Conservation (phyloP, 2,888 invertebrate species). For the Pyrrhia umbra region DNA sequence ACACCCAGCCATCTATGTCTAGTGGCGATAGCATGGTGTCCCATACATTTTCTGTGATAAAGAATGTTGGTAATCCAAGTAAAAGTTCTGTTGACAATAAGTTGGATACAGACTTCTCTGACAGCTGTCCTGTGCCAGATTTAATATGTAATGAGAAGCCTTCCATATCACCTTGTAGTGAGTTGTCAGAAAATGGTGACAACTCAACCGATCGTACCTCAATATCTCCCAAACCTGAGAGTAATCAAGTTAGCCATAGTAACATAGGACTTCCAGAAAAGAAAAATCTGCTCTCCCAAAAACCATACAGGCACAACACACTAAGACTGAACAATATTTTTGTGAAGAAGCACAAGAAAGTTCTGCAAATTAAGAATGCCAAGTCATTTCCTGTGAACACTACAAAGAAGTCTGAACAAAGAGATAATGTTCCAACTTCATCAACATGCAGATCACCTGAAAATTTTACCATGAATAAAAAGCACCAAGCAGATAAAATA, state of each 20-base stretch:
- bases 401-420: constrained; percentile 57
- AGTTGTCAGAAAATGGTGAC: constrained; percentile 85
- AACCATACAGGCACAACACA: constrained; percentile 71
- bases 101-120: constrained; percentile 82
- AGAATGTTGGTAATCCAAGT: constrained; percentile 80
- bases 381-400: constrained; percentile 64
- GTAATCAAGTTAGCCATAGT: constrained; percentile 62
- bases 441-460: constrained; percentile 76
- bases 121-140: constrained; percentile 86
- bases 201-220: constrained; percentile 78
- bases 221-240: constrained; percentile 74
- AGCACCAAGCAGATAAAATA: constrained; percentile 65
- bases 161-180: constrained; percentile 88
- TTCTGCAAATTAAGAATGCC: constrained; percentile 85
- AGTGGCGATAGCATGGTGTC: constrained; percentile 75
- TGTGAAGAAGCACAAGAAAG: constrained; percentile 85
- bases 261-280: constrained; percentile 66
- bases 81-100: constrained; percentile 78
- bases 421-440: constrained; percentile 74
- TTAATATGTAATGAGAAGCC: constrained; percentile 89
- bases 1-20: constrained; percentile 72
- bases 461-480: constrained; percentile 78
- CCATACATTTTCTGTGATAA: constrained; percentile 85
- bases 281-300: constrained; percentile 67
- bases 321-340: constrained; percentile 84